Conservation (phyloP, 2,888 invertebrate species). For the Pammene aurita region DNA sequence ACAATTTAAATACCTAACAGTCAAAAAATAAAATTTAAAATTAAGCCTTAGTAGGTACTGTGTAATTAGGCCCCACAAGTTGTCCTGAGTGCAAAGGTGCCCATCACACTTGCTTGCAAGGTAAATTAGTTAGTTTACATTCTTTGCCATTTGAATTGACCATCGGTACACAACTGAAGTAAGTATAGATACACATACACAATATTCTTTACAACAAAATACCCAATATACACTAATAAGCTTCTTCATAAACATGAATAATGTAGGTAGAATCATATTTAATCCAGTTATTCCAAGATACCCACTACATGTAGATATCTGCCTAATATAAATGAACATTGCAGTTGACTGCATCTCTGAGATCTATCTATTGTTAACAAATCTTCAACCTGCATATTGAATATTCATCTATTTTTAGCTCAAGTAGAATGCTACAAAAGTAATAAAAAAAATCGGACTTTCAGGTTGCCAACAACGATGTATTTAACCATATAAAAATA, state of each 20-base stretch:
- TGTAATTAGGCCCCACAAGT: too few relatives aligned
- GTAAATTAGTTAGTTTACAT: too few relatives aligned
- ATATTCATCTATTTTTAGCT: conserved; percentile 41
- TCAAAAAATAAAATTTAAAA: too few relatives aligned
- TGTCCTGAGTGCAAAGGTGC: too few relatives aligned
- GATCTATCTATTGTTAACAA: conserved; percentile 26
- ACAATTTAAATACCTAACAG: too few relatives aligned
- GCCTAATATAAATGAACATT: conserved; percentile 22
- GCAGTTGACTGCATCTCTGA: not conserved
- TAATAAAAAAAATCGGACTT: conserved; percentile 34
- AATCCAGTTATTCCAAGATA: conserved; percentile 9
- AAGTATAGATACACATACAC: too few relatives aligned
- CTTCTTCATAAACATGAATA: not conserved
- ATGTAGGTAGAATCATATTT: conserved; percentile 7
- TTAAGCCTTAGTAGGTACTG: too few relatives aligned
- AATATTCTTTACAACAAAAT: too few relatives aligned
- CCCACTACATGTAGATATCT: conserved; percentile 10
- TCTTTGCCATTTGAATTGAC: too few relatives aligned
- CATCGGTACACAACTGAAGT: too few relatives aligned
- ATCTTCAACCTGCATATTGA: conserved; percentile 25
- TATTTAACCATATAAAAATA: not conserved
- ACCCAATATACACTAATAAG: too few relatives aligned
- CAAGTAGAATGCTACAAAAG: conserved; percentile 34
- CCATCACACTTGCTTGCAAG: too few relatives aligned
- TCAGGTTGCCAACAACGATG: conserved; percentile 22